phyloP scores from a whole-genome alignment of 2,113 vertebrate genomes.

The Scalopus aquaticus region DNA sequence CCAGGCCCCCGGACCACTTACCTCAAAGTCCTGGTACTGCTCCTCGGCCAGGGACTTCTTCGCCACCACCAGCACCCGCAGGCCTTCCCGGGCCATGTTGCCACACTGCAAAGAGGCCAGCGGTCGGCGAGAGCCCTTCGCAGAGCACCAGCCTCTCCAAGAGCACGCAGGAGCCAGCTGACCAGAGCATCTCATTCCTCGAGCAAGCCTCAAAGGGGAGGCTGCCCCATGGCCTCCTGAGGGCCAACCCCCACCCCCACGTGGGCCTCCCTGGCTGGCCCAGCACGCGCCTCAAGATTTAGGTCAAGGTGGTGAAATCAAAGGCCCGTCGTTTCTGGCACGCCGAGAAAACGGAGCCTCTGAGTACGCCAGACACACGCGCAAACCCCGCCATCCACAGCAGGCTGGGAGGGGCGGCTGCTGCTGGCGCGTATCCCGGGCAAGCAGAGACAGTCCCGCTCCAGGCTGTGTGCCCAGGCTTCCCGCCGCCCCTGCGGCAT shows the following conservation, averaged over 20 bases:
- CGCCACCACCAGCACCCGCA: conserved; percentile 96
- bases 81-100: conserved; percentile 98
- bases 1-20: conserved; percentile 77
- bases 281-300: accelerated
- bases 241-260: accelerated
- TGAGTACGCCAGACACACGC: accelerated
- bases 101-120: conserved; percentile 88
- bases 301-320: accelerated
- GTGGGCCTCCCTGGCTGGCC: accelerated
- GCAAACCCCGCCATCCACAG: too few relatives aligned
- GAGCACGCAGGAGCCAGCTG: neutral
- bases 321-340: neutral
- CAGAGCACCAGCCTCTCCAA: neutral
- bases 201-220: neutral
- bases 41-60: conserved; percentile 98
- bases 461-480: too few relatives aligned
- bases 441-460: neutral
- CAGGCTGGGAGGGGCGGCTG: too few relatives aligned
- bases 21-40: conserved; percentile 98
- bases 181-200: neutral
- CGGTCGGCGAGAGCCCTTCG: accelerated
- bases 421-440: accelerated
- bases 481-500: neutral
- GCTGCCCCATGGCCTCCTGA: accelerated
- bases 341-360: accelerated